A percentile compares a stretch with the other conserved stretches of the same genome.
Evolutionary conservation across 2,113 vertebrate genomes (phyloP).

Genomic region (Pampusana beccarii): DNA sequence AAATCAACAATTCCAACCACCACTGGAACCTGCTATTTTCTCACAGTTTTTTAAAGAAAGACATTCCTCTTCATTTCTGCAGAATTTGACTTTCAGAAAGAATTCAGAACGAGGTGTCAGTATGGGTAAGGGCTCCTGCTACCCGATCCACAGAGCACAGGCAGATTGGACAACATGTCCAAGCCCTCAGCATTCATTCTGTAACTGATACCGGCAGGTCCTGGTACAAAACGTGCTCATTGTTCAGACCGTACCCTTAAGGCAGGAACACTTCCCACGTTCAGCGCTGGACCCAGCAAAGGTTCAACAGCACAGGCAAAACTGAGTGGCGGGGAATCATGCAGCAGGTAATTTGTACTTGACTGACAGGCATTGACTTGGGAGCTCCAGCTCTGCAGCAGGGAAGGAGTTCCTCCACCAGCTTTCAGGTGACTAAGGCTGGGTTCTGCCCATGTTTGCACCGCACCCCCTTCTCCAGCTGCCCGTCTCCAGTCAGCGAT

Average conservation of each 20-base stretch:
- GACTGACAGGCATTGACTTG: accelerated
- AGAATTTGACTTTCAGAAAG: not conserved
- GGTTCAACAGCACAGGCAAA: not conserved
- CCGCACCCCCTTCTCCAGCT: not conserved
- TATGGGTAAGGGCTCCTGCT: not conserved
- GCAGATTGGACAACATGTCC: not conserved
- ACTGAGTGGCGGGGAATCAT: not conserved
- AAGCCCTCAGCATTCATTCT: not conserved
- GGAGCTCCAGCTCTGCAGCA: not conserved
- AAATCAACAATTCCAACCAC: not conserved
- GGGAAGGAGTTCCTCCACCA: not conserved
- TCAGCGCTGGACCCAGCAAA: not conserved
- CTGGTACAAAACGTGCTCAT: not conserved
- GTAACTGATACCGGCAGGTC: not conserved
- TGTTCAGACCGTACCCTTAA: not conserved
- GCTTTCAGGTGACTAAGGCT: not conserved
- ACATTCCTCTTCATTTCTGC: not conserved
- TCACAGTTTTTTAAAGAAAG: not conserved
- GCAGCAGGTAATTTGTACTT: not conserved
- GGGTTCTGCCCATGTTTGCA: not conserved
- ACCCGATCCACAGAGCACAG: not conserved
- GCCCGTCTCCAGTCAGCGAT: not conserved
- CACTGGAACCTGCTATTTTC: not conserved
- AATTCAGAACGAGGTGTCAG: not conserved
- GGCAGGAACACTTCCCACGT: not conserved